Percentiles rank a stretch among this genome's conserved stretches.
Conservation (phyloP, 2,888 invertebrate genomes). For the Drosophila borborema region DNA sequence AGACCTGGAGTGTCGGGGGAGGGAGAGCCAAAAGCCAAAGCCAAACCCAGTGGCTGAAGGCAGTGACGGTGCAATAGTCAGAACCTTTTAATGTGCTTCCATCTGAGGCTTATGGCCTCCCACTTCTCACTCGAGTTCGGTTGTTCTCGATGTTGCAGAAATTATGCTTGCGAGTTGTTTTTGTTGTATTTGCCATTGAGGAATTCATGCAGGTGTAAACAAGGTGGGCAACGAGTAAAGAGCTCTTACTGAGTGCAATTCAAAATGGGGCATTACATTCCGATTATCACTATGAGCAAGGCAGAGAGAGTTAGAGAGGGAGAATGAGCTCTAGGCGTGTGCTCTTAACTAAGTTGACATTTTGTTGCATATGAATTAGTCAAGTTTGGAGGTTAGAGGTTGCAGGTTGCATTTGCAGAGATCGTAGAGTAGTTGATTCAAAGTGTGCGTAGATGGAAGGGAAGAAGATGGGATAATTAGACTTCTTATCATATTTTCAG, state of each 20-base stretch:
- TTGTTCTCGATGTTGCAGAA: constrained; percentile 26
- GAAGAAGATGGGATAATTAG: too few species aligned
- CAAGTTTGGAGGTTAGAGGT: background rate
- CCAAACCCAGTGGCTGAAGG: background rate
- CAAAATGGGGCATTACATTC: constrained; percentile 1
- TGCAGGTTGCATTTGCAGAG: background rate
- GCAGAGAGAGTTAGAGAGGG: background rate
- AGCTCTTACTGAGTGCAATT: background rate
- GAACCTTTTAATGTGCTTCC: constrained; percentile 2
- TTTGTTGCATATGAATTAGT: background rate
- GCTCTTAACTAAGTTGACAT: constrained; percentile 2
- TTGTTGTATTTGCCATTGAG: constrained; percentile 8
- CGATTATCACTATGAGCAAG: constrained; percentile 1
- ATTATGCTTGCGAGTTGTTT: constrained; percentile 11
- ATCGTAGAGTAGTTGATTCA: background rate
- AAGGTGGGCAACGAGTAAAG: constrained; percentile 21
- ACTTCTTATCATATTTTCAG: too few species aligned
- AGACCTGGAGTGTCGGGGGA: background rate
- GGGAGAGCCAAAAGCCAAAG: background rate
- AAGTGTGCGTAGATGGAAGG: background rate
- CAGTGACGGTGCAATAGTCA: background rate
- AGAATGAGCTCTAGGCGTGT: background rate
- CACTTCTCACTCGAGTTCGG: constrained; percentile 31
- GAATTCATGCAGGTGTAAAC: constrained; percentile 41
- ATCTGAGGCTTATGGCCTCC: constrained; percentile 16